A percentile compares a stretch with the other conserved stretches of the same genome.
phyloP scores from a whole-genome alignment of 1,140 invertebrate species.

The Phthorimaea operculella region DNA sequence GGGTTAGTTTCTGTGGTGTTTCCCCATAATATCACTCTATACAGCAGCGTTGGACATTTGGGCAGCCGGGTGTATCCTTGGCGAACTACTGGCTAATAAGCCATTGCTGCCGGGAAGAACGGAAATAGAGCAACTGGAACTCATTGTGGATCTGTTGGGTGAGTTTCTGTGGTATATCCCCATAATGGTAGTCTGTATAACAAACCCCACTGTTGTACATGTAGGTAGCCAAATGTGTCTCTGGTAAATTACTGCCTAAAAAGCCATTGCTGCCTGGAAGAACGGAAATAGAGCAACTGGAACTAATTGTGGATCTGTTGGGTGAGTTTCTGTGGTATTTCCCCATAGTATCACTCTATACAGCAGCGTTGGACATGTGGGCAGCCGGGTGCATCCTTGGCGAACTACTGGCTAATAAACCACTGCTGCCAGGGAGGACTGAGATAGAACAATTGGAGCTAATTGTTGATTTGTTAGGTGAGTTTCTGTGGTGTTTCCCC shows the following conservation, averaged over 20 bases:
- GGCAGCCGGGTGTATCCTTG: too few species aligned
- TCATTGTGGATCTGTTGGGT: slow-evolving; percentile 93
- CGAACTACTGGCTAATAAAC: slow-evolving; percentile 88
- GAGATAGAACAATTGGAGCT: slow-evolving; percentile 93
- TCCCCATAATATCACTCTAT: too few species aligned
- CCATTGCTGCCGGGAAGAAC: slow-evolving; percentile 91
- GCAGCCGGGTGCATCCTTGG: slow-evolving; percentile 90
- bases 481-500: slow-evolving; percentile 11
- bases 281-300: slow-evolving; percentile 91
- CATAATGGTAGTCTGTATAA: too few species aligned
- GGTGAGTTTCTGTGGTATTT: slow-evolving; percentile 54
- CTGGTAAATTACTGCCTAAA: slow-evolving; percentile 85
- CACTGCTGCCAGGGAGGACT: slow-evolving; percentile 86
- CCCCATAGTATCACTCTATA: too few species aligned
- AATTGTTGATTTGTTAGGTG: slow-evolving; percentile 91
- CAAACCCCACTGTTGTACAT: slow-evolving; percentile 97
- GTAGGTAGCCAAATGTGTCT: slow-evolving; percentile 95
- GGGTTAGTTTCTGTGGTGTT: slow-evolving; percentile 60
- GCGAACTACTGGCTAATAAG: slow-evolving; percentile 87
- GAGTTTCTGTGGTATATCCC: too few species aligned
- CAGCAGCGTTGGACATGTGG: slow-evolving; percentile 37
- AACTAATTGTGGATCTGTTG: slow-evolving; percentile 93
- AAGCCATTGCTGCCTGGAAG: slow-evolving; percentile 92
- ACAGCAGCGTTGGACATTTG: too few species aligned
- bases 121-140: slow-evolving; percentile 91